Evolutionary conservation across 1,140 invertebrate species (phyloP).

Genomic region (Zaprionus vittiger): DNA sequence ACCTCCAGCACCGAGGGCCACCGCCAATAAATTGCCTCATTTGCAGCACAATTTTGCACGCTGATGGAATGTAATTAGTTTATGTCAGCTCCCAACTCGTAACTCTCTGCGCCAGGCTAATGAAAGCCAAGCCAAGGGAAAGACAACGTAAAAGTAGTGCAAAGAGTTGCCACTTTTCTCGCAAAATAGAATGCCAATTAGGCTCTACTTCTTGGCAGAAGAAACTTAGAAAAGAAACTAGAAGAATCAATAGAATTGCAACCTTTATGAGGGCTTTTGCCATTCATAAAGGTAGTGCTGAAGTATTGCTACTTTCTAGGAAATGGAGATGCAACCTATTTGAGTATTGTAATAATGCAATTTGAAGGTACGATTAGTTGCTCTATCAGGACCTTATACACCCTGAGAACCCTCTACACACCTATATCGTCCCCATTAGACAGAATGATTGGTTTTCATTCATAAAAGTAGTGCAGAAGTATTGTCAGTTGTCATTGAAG

Average conservation of each 20-base stretch:
- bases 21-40: constrained; percentile 74
- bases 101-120: constrained; percentile 5
- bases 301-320: background rate
- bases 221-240: background rate
- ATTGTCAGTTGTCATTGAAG: background rate
- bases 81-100: constrained; percentile 57
- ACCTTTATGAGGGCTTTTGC: too few species aligned
- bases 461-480: background rate
- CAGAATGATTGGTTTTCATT: too few species aligned
- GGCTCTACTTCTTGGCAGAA: background rate
- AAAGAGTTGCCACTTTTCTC: background rate
- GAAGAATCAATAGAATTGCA: too few species aligned
- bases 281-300: background rate
- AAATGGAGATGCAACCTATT: background rate
- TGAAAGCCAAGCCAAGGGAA: background rate
- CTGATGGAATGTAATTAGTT: constrained; percentile 80
- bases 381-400: too few species aligned
- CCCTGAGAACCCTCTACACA: too few species aligned
- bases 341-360: too few species aligned
- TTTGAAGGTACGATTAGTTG: too few species aligned
- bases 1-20: constrained; percentile 15
- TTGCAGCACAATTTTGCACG: constrained; percentile 72
- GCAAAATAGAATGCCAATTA: background rate
- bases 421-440: too few species aligned
- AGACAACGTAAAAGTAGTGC: background rate